phyloP scores from a whole-genome alignment of 2,797 vertebrate genomes.

The Eospalax fontanierii region DNA sequence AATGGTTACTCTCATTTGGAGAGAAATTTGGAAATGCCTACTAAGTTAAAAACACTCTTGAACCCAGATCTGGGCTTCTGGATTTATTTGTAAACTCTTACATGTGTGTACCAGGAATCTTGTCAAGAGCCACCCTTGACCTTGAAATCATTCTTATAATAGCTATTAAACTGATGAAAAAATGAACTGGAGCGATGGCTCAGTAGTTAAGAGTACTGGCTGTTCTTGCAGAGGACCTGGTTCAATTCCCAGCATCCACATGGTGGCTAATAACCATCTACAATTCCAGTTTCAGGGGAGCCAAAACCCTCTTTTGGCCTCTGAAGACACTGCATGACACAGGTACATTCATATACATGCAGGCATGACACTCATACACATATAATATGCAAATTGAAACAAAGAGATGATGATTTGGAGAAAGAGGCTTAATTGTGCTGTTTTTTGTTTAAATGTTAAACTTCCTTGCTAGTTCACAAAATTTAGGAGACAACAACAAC shows the following conservation, averaged over 20 bases:
- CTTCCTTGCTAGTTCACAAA: slow-evolving; percentile 15
- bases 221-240: no score
- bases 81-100: no score
- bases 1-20: neutral
- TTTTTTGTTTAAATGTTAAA: neutral
- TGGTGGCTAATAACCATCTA: no score
- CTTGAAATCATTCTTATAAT: neutral
- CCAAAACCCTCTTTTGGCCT: no score
- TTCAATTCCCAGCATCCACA: no score
- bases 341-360: no score
- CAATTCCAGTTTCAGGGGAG: no score
- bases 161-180: neutral
- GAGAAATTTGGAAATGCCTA: neutral
- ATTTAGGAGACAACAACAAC: neutral
- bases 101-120: neutral
- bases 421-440: neutral
- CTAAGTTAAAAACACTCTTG: neutral
- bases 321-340: no score
- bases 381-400: no score
- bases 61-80: neutral
- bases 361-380: no score
- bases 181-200: no score
- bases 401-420: neutral
- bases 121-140: neutral
- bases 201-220: no score